phyloP scores from a whole-genome alignment of 1,140 invertebrate genomes.

The Conopomorpha cramerella region DNA sequence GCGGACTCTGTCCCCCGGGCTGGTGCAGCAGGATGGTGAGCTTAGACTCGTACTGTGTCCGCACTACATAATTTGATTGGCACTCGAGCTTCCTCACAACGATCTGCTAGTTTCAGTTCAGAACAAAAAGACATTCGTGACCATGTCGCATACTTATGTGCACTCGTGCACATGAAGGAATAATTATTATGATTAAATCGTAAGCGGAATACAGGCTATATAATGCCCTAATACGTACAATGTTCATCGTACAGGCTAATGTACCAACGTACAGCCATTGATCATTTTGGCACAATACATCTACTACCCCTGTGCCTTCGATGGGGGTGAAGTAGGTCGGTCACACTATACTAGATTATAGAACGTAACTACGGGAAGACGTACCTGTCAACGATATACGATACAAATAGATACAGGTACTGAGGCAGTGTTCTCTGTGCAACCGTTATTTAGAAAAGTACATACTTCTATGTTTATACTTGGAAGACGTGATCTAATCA shows the following conservation, averaged over 20 bases:
- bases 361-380: slow-evolving; percentile 1
- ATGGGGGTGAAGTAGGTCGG: slow-evolving; percentile 32
- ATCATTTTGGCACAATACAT: slow-evolving; percentile 31
- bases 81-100: too few species aligned
- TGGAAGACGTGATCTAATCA: neutral
- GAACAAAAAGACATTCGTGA: too few species aligned
- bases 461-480: neutral
- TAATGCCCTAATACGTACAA: neutral
- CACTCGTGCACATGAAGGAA: too few species aligned
- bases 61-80: too few species aligned
- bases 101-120: too few species aligned
- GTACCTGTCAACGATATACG: too few species aligned
- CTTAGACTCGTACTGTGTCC: too few species aligned
- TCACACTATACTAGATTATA: slow-evolving; percentile 7
- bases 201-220: neutral
- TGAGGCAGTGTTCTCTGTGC: neutral
- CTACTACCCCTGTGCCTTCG: slow-evolving; percentile 29
- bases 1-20: too few species aligned
- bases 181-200: slow-evolving; percentile 2
- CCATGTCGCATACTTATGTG: too few species aligned
- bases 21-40: too few species aligned
- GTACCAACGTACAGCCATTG: too few species aligned
- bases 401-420: too few species aligned
- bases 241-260: slow-evolving; percentile 3
- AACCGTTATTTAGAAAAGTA: neutral